phyloP scores from a whole-genome alignment of 64 coral and sea anemone species.

The Trachythela sp. region DNA sequence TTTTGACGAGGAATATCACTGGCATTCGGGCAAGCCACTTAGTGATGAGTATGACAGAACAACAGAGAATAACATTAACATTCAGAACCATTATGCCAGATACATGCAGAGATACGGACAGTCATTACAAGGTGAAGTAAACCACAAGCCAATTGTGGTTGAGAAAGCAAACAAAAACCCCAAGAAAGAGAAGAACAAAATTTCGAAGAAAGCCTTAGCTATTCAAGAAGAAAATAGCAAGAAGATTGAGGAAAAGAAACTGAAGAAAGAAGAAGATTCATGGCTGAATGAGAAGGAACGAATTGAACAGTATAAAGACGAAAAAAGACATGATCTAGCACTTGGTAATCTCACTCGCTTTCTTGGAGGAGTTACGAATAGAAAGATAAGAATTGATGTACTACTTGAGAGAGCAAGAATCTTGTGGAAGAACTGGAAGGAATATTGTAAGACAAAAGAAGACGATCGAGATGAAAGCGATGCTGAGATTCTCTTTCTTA shows the following conservation, averaged over 20 bases:
- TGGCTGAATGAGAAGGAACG: background rate
- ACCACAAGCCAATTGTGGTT: background rate
- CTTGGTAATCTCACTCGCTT: background rate
- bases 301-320: background rate
- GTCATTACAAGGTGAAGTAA: slow-evolving; percentile 5
- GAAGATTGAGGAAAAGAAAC: background rate
- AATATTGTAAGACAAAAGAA: background rate
- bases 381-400: background rate
- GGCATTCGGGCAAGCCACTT: slow-evolving; percentile 65
- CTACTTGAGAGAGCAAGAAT: background rate
- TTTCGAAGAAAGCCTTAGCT: background rate
- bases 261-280: background rate
- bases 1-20: slow-evolving; percentile 76
- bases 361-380: background rate
- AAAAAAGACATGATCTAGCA: background rate
- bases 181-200: slow-evolving; percentile 17
- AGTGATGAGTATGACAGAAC: slow-evolving; percentile 69
- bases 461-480: background rate
- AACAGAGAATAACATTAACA: background rate
- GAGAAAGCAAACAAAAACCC: background rate
- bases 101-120: background rate
- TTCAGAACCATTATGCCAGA: background rate
- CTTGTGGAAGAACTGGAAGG: background rate
- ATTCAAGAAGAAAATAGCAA: background rate
- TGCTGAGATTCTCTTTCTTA: background rate